phyloP scores from a whole-genome alignment of 1,140 invertebrate species.

The Drosophila tropicalis region DNA sequence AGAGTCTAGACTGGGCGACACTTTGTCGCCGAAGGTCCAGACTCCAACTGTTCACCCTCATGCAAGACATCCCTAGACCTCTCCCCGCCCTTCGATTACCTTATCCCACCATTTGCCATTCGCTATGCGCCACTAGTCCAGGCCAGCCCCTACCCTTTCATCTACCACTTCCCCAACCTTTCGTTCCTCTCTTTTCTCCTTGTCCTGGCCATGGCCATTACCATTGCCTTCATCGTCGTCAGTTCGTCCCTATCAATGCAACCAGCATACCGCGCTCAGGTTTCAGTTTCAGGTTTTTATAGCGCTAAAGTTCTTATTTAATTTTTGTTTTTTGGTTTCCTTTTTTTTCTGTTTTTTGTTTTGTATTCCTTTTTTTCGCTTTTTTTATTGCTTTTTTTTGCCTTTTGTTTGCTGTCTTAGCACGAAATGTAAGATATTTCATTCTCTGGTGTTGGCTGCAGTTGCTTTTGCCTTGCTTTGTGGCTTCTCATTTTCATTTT shows the following conservation, averaged over 20 bases:
- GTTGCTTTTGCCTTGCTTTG: conserved; percentile 8
- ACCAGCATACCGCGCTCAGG: conserved; percentile 73
- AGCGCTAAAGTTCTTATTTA: conserved; percentile 59
- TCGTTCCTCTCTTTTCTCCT: not conserved
- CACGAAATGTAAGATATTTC: conserved; percentile 58
- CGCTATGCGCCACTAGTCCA: conserved; percentile 9
- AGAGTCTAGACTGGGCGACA: conserved; percentile 66
- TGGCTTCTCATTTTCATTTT: conserved; percentile 74
- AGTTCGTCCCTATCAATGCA: conserved; percentile 20
- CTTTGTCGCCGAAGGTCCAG: conserved; percentile 62
- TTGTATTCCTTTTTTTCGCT: conserved; percentile 17
- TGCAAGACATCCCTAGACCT: not conserved
- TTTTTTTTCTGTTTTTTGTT: conserved; percentile 34
- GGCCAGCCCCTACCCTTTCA: not conserved
- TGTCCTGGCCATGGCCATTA: not conserved
- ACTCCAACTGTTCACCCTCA: conserved; percentile 30
- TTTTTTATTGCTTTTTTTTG: conserved; percentile 62
- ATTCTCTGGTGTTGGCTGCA: conserved; percentile 26
- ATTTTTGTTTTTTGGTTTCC: conserved; percentile 36
- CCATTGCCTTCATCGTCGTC: not conserved
- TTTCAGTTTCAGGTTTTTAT: conserved; percentile 74
- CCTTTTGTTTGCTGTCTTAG: conserved; percentile 65
- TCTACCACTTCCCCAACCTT: not conserved
- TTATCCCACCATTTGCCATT: not conserved
- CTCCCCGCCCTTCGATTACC: too few species aligned